Percentiles rank a stretch among this genome's conserved stretches.
These are phyloP conservation scores for Lytechinus pictus DNA, from an alignment of 35 echinoderm and acorn worm genomes.

Conservation along the genomic window DNA sequence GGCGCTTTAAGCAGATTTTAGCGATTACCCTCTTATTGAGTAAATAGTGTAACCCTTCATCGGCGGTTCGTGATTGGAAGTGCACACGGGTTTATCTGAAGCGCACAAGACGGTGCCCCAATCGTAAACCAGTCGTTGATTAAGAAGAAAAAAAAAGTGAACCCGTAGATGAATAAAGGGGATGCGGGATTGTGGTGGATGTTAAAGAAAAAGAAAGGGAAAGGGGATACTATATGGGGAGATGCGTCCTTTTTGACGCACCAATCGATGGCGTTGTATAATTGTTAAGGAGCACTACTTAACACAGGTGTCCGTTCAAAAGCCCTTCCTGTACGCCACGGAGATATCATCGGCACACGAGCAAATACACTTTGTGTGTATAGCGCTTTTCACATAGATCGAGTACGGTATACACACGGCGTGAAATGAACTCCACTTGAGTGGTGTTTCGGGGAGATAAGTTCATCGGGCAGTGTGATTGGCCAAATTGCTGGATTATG, in stretches of 20 bases:
- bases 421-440: neutral
- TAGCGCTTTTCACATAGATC: neutral
- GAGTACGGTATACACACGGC: neutral
- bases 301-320: conserved; percentile 25
- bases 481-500: neutral
- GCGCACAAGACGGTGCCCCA: neutral
- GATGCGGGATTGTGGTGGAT: neutral
- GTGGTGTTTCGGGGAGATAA: neutral
- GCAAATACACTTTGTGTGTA: neutral
- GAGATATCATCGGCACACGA: neutral
- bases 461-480: neutral
- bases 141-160: neutral
- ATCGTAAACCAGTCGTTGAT: neutral
- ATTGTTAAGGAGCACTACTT: neutral
- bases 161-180: conserved; percentile 1
- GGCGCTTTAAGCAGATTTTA: conserved; percentile 6
- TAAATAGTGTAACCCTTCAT: neutral
- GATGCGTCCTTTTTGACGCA: neutral
- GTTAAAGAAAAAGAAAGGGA: neutral
- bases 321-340: neutral
- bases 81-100: neutral
- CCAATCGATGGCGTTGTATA: neutral
- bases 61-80: neutral
- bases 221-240: neutral
- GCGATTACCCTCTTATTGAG: neutral